phyloP scores from a whole-genome alignment of 2,113 vertebrate species.

The Lanius ludovicianus region DNA sequence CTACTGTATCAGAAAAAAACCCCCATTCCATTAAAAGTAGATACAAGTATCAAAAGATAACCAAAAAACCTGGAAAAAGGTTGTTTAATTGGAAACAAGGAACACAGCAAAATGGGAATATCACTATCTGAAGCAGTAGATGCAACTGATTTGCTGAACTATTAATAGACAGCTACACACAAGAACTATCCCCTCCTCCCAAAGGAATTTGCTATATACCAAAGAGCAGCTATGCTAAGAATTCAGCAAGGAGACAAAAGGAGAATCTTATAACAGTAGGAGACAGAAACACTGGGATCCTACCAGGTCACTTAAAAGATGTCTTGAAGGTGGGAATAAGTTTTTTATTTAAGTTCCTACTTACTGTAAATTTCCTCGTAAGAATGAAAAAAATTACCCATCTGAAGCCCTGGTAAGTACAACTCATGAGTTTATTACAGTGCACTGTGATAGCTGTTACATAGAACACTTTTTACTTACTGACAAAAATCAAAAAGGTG shows the following conservation, averaged over 20 bases:
- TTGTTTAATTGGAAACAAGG: not conserved
- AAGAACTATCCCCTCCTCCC: not conserved
- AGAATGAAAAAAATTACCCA: not conserved
- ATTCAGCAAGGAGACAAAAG: not conserved
- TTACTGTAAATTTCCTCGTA: not conserved
- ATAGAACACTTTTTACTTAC: not conserved
- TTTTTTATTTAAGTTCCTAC: not conserved
- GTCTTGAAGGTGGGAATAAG: not conserved
- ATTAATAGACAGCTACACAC: not conserved
- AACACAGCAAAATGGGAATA: not conserved
- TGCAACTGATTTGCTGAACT: not conserved
- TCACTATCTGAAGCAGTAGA: not conserved
- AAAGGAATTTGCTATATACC: not conserved
- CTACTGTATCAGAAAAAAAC: not conserved
- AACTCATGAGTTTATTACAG: not conserved
- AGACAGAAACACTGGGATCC: not conserved
- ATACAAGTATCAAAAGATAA: not conserved
- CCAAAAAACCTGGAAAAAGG: not conserved
- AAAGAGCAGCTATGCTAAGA: not conserved
- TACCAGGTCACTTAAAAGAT: not conserved
- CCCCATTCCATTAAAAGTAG: not conserved
- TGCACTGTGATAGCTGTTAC: not conserved
- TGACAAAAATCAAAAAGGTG: not conserved
- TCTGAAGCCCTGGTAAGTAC: not conserved
- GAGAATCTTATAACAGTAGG: not conserved